These are phyloP conservation scores for Lepidothrix coronata DNA, from an alignment of 2,113 vertebrate species.

Conservation along the genomic window DNA sequence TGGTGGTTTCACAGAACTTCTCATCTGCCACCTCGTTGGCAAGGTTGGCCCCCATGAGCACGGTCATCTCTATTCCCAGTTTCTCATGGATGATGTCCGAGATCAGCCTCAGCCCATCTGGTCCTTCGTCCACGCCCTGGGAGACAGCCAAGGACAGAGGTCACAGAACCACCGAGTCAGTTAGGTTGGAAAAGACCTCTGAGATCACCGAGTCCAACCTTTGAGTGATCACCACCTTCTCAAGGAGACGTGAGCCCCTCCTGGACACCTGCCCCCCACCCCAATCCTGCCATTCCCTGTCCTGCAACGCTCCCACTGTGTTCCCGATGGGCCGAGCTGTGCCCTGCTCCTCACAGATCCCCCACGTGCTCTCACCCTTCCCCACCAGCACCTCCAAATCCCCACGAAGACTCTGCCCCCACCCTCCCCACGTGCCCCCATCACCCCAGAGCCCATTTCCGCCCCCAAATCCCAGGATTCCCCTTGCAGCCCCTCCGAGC, in stretches of 20 bases:
- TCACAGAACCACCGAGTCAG: neutral
- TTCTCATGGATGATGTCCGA: slow-evolving; percentile 88
- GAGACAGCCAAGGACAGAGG: neutral
- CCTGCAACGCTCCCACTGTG: neutral
- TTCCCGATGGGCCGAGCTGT: neutral
- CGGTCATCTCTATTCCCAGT: slow-evolving; percentile 86
- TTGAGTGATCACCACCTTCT: neutral
- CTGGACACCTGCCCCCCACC: neutral
- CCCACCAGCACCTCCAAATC: neutral
- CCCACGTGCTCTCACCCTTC: neutral
- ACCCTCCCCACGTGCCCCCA: neutral
- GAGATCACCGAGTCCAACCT: neutral
- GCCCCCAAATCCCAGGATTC: neutral
- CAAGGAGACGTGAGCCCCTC: neutral
- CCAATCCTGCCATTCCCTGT: neutral
- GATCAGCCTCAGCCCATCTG: slow-evolving; percentile 92
- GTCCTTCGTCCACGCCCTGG: slow-evolving; percentile 92
- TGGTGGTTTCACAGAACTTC: slow-evolving; percentile 98
- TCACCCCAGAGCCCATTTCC: neutral
- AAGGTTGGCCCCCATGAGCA: slow-evolving; percentile 97
- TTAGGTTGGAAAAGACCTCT: neutral
- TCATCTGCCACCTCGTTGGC: slow-evolving; percentile 94
- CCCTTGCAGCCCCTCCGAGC: neutral
- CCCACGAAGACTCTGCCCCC: accelerated
- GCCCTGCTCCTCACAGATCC: neutral